phyloP scores from a whole-genome alignment of 2,888 invertebrate species.

The Amiota mariae region DNA sequence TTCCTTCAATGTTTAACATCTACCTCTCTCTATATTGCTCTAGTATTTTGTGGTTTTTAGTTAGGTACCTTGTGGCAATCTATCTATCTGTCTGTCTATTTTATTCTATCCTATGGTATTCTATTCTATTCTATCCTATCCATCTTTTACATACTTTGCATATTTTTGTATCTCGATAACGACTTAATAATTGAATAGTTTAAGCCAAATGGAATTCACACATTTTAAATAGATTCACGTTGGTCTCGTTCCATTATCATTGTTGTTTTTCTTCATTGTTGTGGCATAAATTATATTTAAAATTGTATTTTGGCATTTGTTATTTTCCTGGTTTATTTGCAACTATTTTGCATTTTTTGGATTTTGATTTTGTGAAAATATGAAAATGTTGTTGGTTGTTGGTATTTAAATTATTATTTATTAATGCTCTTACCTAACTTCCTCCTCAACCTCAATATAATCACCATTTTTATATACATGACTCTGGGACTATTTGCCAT shows the following conservation, averaged over 20 bases:
- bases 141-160: slow-evolving; percentile 10
- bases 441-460: too few relatives aligned
- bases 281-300: not conserved
- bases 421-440: not conserved
- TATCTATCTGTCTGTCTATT: too few relatives aligned
- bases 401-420: slow-evolving; percentile 16
- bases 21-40: not conserved
- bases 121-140: not conserved
- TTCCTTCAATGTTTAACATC: not conserved
- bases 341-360: too few relatives aligned
- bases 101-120: too few relatives aligned
- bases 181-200: slow-evolving; percentile 6
- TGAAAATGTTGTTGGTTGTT: not conserved
- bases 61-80: too few relatives aligned
- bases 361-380: too few relatives aligned
- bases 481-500: too few relatives aligned
- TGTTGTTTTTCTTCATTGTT: not conserved
- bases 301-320: too few relatives aligned
- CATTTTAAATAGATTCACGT: not conserved
- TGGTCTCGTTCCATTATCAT: not conserved
- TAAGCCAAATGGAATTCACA: slow-evolving; percentile 11
- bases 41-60: not conserved
- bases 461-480: too few relatives aligned
- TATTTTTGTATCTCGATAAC: slow-evolving; percentile 17
- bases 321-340: too few relatives aligned